Evolutionary conservation across 2,113 vertebrate species (phyloP).

Genomic region (Nerophis lumbriciformis): DNA sequence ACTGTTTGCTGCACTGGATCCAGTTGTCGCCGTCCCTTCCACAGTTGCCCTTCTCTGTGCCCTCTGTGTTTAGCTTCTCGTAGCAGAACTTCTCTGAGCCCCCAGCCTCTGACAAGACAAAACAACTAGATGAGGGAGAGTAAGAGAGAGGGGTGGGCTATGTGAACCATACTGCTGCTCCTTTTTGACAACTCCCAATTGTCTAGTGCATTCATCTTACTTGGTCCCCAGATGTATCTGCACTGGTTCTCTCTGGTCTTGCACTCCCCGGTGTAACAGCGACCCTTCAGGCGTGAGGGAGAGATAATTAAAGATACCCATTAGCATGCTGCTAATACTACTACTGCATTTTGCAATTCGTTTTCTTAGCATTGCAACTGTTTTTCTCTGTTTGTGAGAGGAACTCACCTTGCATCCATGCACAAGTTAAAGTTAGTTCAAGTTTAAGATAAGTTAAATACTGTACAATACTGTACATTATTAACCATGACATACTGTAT

Average conservation of each 20-base stretch:
- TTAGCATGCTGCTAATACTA: background rate
- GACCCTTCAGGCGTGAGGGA: constrained; percentile 74
- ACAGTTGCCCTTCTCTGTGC: constrained; percentile 96
- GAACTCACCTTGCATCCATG: no score
- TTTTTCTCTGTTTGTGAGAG: no score
- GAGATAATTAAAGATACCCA: background rate
- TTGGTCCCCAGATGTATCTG: constrained; percentile 95
- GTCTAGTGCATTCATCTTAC: constrained; percentile 70
- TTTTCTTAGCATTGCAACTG: no score
- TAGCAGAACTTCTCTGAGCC: constrained; percentile 97
- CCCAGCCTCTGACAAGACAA: constrained; percentile 75
- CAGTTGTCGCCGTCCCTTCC: constrained; percentile 89
- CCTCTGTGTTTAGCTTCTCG: constrained; percentile 96
- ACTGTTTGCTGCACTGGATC: constrained; percentile 98
- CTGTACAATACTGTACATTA: no score
- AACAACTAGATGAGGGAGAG: constrained; percentile 2
- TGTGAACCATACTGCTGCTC: constrained; percentile 6
- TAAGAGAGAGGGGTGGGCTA: no score
- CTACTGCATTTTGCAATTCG: background rate
- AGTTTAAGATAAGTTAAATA: no score
- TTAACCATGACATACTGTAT: no score
- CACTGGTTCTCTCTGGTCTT: constrained; percentile 97
- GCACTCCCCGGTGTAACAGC: constrained; percentile 94
- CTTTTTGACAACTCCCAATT: background rate
- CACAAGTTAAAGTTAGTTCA: no score